A percentile compares a stretch with the other conserved stretches of the same genome.
Evolutionary conservation across 2,113 vertebrate species (phyloP).

Genomic region (Cyanocitta stelleri): DNA sequence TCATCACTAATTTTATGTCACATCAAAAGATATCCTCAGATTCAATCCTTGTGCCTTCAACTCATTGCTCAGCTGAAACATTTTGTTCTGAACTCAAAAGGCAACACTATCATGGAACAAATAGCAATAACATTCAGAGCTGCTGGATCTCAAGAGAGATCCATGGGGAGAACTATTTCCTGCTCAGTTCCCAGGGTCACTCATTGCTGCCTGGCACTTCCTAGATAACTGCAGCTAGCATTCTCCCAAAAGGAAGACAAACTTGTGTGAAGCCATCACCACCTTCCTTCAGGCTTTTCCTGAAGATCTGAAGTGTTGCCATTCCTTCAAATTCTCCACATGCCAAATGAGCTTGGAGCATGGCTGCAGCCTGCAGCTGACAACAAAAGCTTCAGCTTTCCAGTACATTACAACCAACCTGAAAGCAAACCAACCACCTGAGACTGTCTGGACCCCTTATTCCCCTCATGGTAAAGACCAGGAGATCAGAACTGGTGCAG

Average conservation of each 20-base stretch:
- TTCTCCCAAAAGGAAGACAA: not conserved
- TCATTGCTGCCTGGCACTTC: not conserved
- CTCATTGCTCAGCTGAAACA: not conserved
- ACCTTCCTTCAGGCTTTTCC: not conserved
- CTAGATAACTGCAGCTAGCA: not conserved
- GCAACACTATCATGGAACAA: not conserved
- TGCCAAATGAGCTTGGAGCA: not conserved
- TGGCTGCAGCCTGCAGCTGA: not conserved
- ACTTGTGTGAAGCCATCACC: not conserved
- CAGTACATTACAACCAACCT: not conserved
- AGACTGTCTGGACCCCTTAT: not conserved
- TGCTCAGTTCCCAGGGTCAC: not conserved
- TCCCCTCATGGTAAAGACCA: not conserved
- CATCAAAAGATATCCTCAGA: not conserved
- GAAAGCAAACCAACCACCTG: not conserved
- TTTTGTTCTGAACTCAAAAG: not conserved
- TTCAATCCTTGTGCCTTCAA: not conserved
- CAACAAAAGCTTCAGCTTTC: not conserved
- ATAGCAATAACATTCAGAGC: not conserved
- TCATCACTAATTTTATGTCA: not conserved
- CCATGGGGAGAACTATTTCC: not conserved
- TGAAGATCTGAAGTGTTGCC: not conserved
- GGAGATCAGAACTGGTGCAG: not conserved
- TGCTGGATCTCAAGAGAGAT: not conserved
- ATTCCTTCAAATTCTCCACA: not conserved